Evolutionary conservation across 2,113 vertebrate species (phyloP).

Genomic region (Pedionomus torquatus): DNA sequence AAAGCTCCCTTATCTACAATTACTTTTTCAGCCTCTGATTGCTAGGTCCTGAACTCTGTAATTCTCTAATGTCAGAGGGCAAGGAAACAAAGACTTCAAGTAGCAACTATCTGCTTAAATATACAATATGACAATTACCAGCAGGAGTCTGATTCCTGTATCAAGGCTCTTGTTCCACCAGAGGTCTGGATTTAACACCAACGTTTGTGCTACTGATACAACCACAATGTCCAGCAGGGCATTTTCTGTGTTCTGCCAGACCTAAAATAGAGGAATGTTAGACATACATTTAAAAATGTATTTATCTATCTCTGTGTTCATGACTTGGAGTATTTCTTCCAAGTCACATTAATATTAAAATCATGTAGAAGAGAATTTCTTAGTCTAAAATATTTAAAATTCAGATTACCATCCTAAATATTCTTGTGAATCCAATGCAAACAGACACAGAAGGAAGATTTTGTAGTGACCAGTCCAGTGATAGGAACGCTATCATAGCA

Average conservation of each 20-base stretch:
- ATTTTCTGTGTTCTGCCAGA: slow-evolving; percentile 94
- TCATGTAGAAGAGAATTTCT: neutral
- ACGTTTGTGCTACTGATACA: slow-evolving; percentile 80
- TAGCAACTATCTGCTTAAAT: neutral
- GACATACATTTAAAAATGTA: neutral
- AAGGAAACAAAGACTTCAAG: neutral
- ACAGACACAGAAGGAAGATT: slow-evolving; percentile 83
- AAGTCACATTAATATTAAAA: neutral
- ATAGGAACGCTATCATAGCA: slow-evolving; percentile 93
- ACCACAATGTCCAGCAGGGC: slow-evolving; percentile 88
- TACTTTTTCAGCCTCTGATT: neutral
- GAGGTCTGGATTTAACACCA: slow-evolving; percentile 69
- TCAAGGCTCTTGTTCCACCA: slow-evolving; percentile 87
- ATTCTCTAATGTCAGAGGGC: neutral
- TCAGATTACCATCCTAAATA: slow-evolving; percentile 90
- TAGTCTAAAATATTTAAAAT: slow-evolving; percentile 20
- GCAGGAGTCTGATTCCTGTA: slow-evolving; percentile 88
- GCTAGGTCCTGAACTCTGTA: neutral
- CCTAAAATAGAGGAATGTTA: slow-evolving; percentile 72
- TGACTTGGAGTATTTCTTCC: slow-evolving; percentile 18
- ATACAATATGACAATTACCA: slow-evolving; percentile 78
- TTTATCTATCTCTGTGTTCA: neutral
- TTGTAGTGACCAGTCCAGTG: slow-evolving; percentile 87
- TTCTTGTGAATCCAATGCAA: slow-evolving; percentile 91
- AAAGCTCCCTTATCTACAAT: neutral